These are phyloP conservation scores for Drosophila ochracea DNA, from an alignment of 2,888 invertebrate species.

Conservation along the genomic window DNA sequence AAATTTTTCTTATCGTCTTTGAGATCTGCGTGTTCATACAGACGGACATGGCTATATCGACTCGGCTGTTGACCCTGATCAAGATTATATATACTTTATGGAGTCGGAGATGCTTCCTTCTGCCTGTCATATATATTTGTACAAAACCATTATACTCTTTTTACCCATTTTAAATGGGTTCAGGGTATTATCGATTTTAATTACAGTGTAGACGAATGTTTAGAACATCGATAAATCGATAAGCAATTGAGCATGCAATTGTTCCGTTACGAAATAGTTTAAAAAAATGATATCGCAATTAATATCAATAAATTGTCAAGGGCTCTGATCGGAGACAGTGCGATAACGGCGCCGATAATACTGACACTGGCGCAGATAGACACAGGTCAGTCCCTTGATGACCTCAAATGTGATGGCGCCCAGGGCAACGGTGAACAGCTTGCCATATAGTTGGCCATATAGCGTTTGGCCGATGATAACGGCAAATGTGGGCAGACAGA, in stretches of 20 bases:
- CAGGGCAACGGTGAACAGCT: slow-evolving; percentile 30
- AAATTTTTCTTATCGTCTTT: too few species aligned
- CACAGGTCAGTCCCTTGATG: slow-evolving; percentile 51
- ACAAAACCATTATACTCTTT: too few species aligned
- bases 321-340: slow-evolving; percentile 37
- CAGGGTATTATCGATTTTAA: not conserved
- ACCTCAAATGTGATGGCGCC: slow-evolving; percentile 65
- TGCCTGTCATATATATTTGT: too few species aligned
- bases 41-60: too few species aligned
- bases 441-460: slow-evolving; percentile 34
- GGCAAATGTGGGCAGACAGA: slow-evolving; percentile 59
- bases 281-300: not conserved
- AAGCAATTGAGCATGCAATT: not conserved
- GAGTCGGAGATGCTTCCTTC: too few species aligned
- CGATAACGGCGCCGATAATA: slow-evolving; percentile 42
- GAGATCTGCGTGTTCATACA: too few species aligned
- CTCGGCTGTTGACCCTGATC: too few species aligned
- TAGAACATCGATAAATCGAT: not conserved
- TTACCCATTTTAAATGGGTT: too few species aligned
- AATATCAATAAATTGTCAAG: slow-evolving; percentile 17
- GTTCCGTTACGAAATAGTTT: not conserved
- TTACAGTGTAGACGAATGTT: not conserved
- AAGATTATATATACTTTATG: too few species aligned
- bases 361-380: slow-evolving; percentile 55
- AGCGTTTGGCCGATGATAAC: slow-evolving; percentile 48